These are phyloP conservation scores for Pipistrellus pygmaeus DNA, from an alignment of 2,797 vertebrate genomes.

Conservation along the genomic window DNA sequence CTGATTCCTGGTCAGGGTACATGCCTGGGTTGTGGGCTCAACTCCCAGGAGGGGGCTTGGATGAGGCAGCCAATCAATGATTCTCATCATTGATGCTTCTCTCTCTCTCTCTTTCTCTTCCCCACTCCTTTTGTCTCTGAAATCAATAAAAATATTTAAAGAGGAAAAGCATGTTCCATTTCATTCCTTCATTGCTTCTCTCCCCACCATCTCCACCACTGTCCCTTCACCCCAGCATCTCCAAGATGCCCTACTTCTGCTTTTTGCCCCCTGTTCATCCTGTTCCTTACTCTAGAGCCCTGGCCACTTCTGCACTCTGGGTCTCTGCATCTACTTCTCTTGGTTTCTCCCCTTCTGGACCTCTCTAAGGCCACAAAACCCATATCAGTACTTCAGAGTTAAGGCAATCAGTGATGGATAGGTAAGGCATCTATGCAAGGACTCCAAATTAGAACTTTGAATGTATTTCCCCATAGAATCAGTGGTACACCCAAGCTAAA, in stretches of 20 bases:
- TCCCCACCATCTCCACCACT: too few relatives aligned
- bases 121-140: too few relatives aligned
- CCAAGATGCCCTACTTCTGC: neutral
- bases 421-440: neutral
- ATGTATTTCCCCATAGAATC: neutral
- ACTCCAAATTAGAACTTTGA: neutral
- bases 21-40: too few relatives aligned
- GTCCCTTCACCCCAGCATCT: neutral
- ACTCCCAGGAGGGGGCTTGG: too few relatives aligned
- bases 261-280: neutral
- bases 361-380: neutral
- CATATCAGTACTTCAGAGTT: neutral
- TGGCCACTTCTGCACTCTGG: fast-evolving
- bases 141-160: neutral
- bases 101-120: too few relatives aligned
- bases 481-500: neutral
- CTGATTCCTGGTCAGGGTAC: too few relatives aligned
- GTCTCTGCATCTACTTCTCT: neutral
- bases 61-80: too few relatives aligned
- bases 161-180: neutral
- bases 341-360: neutral
- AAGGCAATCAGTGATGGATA: neutral
- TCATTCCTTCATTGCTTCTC: too few relatives aligned
- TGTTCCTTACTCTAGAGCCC: neutral
- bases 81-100: too few relatives aligned